phyloP scores from a whole-genome alignment of 2,797 vertebrate species.

The Myotis pilosus region DNA sequence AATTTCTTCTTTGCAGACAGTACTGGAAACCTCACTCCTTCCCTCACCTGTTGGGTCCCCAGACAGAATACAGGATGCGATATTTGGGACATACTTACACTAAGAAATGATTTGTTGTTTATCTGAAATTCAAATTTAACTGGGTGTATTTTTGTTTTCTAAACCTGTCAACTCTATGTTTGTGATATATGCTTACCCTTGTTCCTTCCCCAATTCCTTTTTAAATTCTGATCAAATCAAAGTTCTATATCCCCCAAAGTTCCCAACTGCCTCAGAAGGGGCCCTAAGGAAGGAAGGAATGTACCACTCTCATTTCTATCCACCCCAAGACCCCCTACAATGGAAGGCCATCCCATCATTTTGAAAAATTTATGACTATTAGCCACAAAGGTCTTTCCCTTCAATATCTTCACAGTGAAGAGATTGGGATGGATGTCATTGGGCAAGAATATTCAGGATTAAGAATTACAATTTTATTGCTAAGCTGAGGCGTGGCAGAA shows the following conservation, averaged over 20 bases:
- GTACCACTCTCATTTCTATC: not conserved
- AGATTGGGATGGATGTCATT: not conserved
- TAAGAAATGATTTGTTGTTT: constrained; percentile 12
- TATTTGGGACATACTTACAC: not conserved
- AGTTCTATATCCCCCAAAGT: not conserved
- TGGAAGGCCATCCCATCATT: not conserved
- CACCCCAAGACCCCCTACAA: not conserved
- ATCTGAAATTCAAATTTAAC: constrained; percentile 46
- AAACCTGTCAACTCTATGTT: not conserved
- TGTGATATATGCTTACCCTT: constrained; percentile 1
- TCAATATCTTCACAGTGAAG: not conserved
- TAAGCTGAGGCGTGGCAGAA: not conserved
- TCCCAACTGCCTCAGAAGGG: not conserved
- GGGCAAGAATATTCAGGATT: not conserved
- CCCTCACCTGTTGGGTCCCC: not conserved
- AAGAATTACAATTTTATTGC: constrained; percentile 5
- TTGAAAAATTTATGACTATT: not conserved
- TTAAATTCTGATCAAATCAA: not conserved
- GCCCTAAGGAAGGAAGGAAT: not conserved
- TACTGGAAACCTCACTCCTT: not conserved
- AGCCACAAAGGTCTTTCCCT: not conserved
- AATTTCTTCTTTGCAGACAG: not conserved
- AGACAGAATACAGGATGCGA: not conserved
- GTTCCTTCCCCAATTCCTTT: not conserved
- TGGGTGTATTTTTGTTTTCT: constrained; percentile 29